These are phyloP conservation scores for Dasysyrphus tricinctus DNA, from an alignment of 2,888 invertebrate species.

Conservation along the genomic window DNA sequence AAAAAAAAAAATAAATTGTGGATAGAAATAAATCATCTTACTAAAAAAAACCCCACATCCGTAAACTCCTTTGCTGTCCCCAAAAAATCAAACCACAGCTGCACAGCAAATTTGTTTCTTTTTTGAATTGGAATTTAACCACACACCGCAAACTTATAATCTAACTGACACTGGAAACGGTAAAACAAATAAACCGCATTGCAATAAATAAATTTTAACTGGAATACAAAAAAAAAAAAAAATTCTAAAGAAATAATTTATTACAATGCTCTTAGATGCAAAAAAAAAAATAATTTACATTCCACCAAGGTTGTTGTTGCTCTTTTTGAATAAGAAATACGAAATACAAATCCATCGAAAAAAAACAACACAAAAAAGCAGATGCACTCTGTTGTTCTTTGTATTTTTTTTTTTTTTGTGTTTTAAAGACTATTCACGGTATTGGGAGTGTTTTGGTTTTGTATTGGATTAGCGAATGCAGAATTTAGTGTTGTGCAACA, in stretches of 20 bases:
- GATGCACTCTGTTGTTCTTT: slow-evolving; percentile 20
- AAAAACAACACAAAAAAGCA: slow-evolving; percentile 35
- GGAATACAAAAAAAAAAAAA: slow-evolving; percentile 19
- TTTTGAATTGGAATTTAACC: slow-evolving; percentile 52
- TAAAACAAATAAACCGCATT: slow-evolving; percentile 52
- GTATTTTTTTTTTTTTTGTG: not conserved
- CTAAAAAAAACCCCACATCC: slow-evolving; percentile 9
- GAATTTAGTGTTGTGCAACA: slow-evolving; percentile 56
- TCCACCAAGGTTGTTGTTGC: slow-evolving; percentile 71
- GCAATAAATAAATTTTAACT: slow-evolving; percentile 47
- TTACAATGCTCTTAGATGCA: slow-evolving; percentile 35
- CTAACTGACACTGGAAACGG: slow-evolving; percentile 53
- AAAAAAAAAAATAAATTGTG: not conserved
- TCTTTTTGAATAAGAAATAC: slow-evolving; percentile 58
- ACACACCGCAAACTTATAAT: slow-evolving; percentile 17
- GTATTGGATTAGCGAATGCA: slow-evolving; percentile 39
- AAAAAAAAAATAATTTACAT: slow-evolving; percentile 58
- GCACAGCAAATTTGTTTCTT: slow-evolving; percentile 12
- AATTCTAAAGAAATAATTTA: slow-evolving; percentile 48
- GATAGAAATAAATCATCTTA: slow-evolving; percentile 9
- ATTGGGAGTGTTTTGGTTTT: slow-evolving; percentile 1
- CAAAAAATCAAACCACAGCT: slow-evolving; percentile 26
- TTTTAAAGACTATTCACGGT: slow-evolving; percentile 15
- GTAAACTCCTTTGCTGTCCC: slow-evolving; percentile 30
- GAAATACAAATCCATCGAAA: slow-evolving; percentile 38